Percentiles rank a stretch among this genome's conserved stretches.
Evolutionary conservation across 2,888 invertebrate genomes (phyloP).

Genomic region (Desoria tigrina): DNA sequence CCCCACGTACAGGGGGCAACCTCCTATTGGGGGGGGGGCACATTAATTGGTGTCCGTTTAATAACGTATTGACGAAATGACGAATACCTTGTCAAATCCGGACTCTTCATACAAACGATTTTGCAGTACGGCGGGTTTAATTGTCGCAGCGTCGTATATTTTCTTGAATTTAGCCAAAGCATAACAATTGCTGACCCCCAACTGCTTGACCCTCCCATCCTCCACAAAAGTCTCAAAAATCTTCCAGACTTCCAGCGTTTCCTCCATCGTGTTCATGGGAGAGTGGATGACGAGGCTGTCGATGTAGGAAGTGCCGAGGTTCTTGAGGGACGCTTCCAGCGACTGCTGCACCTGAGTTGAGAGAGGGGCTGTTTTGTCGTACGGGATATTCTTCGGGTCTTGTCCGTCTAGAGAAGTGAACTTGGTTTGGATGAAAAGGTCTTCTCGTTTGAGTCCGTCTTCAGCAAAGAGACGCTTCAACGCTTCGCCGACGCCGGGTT

Average conservation of each 20-base stretch:
- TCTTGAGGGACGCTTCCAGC: conserved; percentile 40
- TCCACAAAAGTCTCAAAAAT: conserved; percentile 48
- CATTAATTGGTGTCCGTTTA: too few species aligned
- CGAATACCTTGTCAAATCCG: conserved; percentile 32
- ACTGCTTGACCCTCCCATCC: conserved; percentile 32
- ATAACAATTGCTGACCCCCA: conserved; percentile 45
- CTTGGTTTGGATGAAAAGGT: conserved; percentile 47
- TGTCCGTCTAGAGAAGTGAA: conserved; percentile 51
- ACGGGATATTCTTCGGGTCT: conserved; percentile 48
- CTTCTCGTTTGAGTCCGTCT: conserved; percentile 26
- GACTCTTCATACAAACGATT: conserved; percentile 40
- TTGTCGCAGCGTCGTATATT: conserved; percentile 32
- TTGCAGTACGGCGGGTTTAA: conserved; percentile 44
- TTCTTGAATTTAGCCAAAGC: conserved; percentile 26
- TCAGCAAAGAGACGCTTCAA: conserved; percentile 24
- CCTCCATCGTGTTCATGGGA: conserved; percentile 44
- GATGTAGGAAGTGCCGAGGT: conserved; percentile 48
- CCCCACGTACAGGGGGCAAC: too few species aligned
- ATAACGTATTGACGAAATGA: too few species aligned
- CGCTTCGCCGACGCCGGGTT: conserved; percentile 46
- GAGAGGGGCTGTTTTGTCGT: conserved; percentile 43
- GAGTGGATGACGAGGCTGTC: conserved; percentile 51
- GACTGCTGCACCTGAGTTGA: conserved; percentile 44
- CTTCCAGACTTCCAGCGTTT: conserved; percentile 50
- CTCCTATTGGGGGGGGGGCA: too few species aligned